phyloP scores from a whole-genome alignment of 2,113 vertebrate species.

The Polypterus senegalus region DNA sequence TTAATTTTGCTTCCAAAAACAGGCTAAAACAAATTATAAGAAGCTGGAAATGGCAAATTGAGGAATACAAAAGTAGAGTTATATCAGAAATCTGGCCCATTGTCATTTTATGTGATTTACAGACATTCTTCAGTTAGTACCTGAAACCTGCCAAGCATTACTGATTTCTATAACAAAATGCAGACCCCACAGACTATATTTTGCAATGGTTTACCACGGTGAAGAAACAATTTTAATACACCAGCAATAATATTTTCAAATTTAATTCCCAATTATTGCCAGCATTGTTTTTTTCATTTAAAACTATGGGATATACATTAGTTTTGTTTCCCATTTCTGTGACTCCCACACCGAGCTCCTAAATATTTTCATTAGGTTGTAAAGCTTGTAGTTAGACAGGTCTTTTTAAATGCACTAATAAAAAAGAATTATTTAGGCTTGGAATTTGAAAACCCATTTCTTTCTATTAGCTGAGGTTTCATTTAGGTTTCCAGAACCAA shows the following conservation, averaged over 20 bases:
- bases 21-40: conserved; percentile 24
- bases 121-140: conserved; percentile 30
- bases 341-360: not conserved
- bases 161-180: conserved; percentile 24
- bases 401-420: not conserved
- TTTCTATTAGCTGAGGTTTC: not conserved
- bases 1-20: conserved; percentile 28
- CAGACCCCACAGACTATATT: conserved; percentile 27
- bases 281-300: not conserved
- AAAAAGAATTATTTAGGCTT: not conserved
- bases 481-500: conserved; percentile 5
- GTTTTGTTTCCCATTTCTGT: not conserved
- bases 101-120: conserved; percentile 45
- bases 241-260: conserved; percentile 18
- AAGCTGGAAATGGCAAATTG: conserved; percentile 39
- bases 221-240: conserved; percentile 27
- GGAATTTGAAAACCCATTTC: not conserved
- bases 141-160: conserved; percentile 35
- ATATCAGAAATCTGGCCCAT: conserved; percentile 17
- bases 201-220: conserved; percentile 30
- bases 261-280: conserved; percentile 2
- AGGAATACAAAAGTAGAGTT: conserved; percentile 43
- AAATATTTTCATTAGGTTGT: not conserved
- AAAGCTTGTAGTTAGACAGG: not conserved
- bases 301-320: not conserved